Percentiles rank a stretch among this genome's conserved stretches.
phyloP scores from a whole-genome alignment of 1,140 invertebrate genomes.

The Gonioctena quinquepunctata region DNA sequence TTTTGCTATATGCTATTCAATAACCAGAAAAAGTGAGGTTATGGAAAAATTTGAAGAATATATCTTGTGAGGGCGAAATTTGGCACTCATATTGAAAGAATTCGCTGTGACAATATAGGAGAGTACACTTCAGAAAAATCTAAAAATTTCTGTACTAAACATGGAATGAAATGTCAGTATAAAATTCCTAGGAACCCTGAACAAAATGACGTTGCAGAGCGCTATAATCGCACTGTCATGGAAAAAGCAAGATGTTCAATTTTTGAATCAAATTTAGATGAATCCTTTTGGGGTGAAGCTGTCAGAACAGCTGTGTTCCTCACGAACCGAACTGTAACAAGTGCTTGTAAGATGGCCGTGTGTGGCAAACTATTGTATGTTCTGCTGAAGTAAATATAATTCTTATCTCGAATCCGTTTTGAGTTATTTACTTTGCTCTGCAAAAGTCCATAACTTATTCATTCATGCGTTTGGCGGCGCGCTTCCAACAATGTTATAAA shows the following conservation, averaged over 20 bases:
- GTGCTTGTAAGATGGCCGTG: too few species aligned
- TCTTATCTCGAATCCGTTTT: too few species aligned
- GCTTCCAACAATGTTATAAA: too few species aligned
- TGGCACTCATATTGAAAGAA: too few species aligned
- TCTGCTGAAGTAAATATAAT: too few species aligned
- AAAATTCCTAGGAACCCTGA: conserved; percentile 46
- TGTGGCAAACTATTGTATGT: too few species aligned
- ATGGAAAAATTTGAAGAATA: conserved; percentile 11
- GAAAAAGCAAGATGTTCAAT: conserved; percentile 49
- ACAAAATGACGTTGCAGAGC: conserved; percentile 54
- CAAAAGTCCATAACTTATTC: too few species aligned
- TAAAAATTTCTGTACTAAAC: conserved; percentile 30
- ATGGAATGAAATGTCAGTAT: conserved; percentile 31
- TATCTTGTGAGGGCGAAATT: too few species aligned
- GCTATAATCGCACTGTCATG: conserved; percentile 49
- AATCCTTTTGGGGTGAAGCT: conserved; percentile 47
- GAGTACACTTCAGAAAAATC: conserved; percentile 36
- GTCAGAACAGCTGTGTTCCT: conserved; percentile 53
- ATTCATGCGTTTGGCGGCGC: too few species aligned
- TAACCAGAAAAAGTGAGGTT: conserved; percentile 33
- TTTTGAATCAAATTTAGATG: conserved; percentile 31
- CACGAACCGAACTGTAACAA: conserved; percentile 49
- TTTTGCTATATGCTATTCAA: conserved; percentile 45
- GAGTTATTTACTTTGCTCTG: too few species aligned
- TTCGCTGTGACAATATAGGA: conserved; percentile 19